Percentiles rank a stretch among this genome's conserved stretches.
Evolutionary conservation across 2,797 vertebrate species (phyloP).

Genomic region (Myotis findleyi): DNA sequence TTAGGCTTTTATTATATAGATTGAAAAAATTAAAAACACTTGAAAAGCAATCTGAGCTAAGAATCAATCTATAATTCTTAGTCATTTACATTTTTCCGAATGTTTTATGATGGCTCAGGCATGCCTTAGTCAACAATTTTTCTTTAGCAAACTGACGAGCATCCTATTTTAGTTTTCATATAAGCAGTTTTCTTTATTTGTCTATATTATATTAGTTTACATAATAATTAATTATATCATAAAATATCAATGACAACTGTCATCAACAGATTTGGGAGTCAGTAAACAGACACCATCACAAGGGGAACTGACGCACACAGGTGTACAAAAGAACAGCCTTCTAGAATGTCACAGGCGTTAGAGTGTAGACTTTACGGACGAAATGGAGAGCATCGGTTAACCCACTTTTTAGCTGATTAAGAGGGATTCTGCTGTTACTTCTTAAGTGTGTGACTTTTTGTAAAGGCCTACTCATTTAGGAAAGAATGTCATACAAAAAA

Average conservation of each 20-base stretch:
- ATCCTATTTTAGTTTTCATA: background rate
- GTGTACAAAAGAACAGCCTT: background rate
- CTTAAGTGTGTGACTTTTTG: background rate
- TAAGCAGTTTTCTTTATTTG: background rate
- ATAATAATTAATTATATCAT: background rate
- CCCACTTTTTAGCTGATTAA: background rate
- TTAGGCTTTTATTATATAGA: no score
- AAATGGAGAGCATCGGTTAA: background rate
- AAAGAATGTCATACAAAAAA: background rate
- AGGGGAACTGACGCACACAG: background rate
- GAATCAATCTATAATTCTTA: background rate
- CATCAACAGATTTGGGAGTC: background rate
- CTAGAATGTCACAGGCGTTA: background rate
- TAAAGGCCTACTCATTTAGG: conserved; percentile 4
- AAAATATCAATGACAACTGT: background rate
- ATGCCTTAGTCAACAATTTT: background rate
- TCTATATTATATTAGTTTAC: background rate
- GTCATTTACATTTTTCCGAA: background rate
- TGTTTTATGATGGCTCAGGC: background rate
- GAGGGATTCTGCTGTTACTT: background rate
- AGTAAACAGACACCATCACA: background rate
- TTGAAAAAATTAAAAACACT: background rate
- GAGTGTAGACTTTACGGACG: background rate
- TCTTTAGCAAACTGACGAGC: background rate
- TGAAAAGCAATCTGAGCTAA: conserved; percentile 23